These are phyloP conservation scores for Lydus trimaculatus DNA, from an alignment of 2,888 invertebrate species.

Conservation along the genomic window DNA sequence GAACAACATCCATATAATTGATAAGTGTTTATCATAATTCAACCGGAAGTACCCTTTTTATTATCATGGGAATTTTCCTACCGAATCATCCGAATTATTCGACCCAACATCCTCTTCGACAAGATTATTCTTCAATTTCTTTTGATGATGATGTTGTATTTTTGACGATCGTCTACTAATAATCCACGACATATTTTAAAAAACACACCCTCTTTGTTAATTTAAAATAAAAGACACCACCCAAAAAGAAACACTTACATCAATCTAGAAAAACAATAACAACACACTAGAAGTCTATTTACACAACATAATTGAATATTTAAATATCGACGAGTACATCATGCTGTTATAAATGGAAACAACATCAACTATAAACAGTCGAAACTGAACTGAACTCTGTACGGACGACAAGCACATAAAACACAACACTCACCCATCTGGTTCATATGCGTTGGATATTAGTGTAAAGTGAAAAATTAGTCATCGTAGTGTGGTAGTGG, in stretches of 20 bases:
- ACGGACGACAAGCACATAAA: not conserved
- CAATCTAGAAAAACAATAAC: too few species aligned
- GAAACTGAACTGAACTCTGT: not conserved
- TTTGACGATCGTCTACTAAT: constrained; percentile 48
- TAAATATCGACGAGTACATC: not conserved
- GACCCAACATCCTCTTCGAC: constrained; percentile 43
- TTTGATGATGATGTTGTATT: constrained; percentile 17
- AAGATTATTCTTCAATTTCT: not conserved
- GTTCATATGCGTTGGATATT: not conserved
- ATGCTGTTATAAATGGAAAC: not conserved
- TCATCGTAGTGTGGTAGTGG: not conserved
- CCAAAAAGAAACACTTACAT: too few species aligned
- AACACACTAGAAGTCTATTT: too few species aligned
- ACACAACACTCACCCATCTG: not conserved
- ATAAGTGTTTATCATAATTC: not conserved
- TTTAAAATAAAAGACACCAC: too few species aligned
- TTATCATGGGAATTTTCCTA: constrained; percentile 28
- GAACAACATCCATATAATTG: not conserved
- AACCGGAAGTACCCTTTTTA: not conserved
- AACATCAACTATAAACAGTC: not conserved
- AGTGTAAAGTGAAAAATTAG: not conserved
- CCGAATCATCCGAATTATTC: constrained; percentile 56
- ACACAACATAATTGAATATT: not conserved
- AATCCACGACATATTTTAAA: constrained; percentile 51
- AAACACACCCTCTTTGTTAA: constrained; percentile 28